Evolutionary conservation across 2,113 vertebrate genomes (phyloP).

Genomic region (Caranx melampygus): DNA sequence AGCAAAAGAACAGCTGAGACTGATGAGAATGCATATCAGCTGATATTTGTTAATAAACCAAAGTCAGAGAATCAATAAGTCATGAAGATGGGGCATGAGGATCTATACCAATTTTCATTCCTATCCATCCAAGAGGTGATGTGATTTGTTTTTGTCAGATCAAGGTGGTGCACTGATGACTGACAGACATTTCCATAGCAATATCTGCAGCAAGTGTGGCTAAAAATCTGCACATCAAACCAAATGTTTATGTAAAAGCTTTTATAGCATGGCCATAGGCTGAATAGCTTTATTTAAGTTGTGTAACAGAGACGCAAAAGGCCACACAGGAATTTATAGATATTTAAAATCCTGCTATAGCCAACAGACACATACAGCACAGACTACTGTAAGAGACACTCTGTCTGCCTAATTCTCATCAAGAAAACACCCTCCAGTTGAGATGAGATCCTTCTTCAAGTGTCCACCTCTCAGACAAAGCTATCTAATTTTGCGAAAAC

Average conservation of each 20-base stretch:
- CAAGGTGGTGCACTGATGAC: background rate
- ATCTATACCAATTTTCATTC: background rate
- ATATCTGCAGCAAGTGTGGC: background rate
- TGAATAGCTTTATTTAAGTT: background rate
- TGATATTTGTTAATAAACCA: background rate
- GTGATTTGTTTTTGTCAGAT: background rate
- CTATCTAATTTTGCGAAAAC: constrained; percentile 29
- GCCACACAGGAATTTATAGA: constrained; percentile 3
- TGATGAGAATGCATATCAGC: background rate
- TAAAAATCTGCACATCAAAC: background rate
- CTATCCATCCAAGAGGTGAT: background rate
- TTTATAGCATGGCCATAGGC: background rate
- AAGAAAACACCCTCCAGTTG: constrained; percentile 14
- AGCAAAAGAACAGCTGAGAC: background rate
- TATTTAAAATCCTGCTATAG: background rate
- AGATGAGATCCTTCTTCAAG: constrained; percentile 11
- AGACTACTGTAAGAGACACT: background rate
- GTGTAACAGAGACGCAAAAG: background rate
- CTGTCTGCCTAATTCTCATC: background rate
- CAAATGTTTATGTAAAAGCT: background rate
- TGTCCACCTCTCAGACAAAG: constrained; percentile 24
- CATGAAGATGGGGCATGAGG: background rate
- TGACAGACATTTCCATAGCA: background rate
- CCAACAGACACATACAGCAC: background rate
- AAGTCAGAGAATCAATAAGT: background rate